Base-by-base conservation (phyloP, 2,797 vertebrate genomes). In the Leucoraja ocellata region DNA sequence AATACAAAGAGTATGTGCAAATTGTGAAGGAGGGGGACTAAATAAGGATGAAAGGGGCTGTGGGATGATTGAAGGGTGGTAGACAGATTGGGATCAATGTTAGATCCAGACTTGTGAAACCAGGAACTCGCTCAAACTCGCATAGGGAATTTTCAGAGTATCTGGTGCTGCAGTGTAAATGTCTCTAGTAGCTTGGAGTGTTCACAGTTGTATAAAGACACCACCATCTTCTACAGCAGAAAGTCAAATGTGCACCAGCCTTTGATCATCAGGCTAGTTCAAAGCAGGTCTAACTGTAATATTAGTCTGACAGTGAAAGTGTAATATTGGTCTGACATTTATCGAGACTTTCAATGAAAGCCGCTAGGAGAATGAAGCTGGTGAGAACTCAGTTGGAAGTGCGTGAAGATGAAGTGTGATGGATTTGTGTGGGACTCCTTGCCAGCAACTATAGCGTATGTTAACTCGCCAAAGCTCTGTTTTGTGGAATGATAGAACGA, bases 51-150 rank as follows among this genome's bases (percentile, higher is more conserved):
- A 65, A 65, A 63, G 61, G 61, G 1, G 11, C 32, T 65, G 7
- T 88, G 3, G 14, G 61, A 14, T 65, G 61, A 65, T 88, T 86
- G n/a, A 63, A n/a, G 54, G 25, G 28, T 86, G 28, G 83, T 63
- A 1, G 58, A 13, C 9, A 28, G 4, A 86, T n/a, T 78, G 77
- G 77, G 77, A 78, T 14, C 77, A 78, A 32, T 63, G 14, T 65
- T 65, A 65, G 61, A 88, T 88, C 32, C 61, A 88, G 84, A 63
- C 65, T 68, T 88, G 28, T 88, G n/a, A 36, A 88, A 32, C n/a
- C n/a, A 65, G 28, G 84, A 32, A 13, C 16, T 32, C 61, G 32
- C 77, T 78, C 77, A 78, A 36, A 16, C 11, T 78, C n/a, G 8
- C 25, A n/a, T 77, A 54, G 71, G 28, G 25, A 77, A 11, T 77